Evolutionary conservation across 2,113 vertebrate species (phyloP), one percentile per base, ranked within the genome.

Genomic region (Pituophis catenifer): DNA sequence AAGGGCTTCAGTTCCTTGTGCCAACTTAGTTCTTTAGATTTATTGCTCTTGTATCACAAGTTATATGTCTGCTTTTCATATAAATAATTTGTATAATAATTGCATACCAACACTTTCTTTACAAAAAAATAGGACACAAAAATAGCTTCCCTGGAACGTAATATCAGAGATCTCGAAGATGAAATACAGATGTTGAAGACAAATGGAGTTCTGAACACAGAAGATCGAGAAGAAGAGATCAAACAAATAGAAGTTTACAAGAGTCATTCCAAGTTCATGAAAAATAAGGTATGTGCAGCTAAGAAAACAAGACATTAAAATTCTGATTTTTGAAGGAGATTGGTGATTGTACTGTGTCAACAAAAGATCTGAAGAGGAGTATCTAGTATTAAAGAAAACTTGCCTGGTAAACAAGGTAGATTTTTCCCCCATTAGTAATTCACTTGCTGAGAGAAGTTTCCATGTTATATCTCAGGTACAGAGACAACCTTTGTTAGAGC

Each of bases 201-300:
- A 89, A 99, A 99, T 94, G 99, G 99, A 94, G 98, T 99, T 96
- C 97, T 99, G 96, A 99, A 98, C 96, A 98, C 98, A 11, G 99
- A 99, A 94, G 99, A 99, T 97, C 97, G 99, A 11, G 99, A 99
- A 96, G 99, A 99, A 97, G 99, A 99, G 97, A 99, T 99, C 95
- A 99, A 99, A 96, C 99, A 99, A 98, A 99, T 99, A 97, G 99
- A 99, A 98, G 99, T 99, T 97, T 99, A 99, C 98, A 99, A 99
- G 98, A 99, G 99, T 98, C 99, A 99, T 97, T 99, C 99, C 91
- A 99, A 99, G 98, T 99, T 99, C 97, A 99, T 99, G 99, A 99
- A 99, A 98, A 98, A 98, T 93, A 99, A 99, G 99, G 99, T 99
- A 98, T 95, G 91, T 54, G 94, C 57, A 94, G 87, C 81, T 95